These are phyloP conservation scores for Iphiclides podalirius DNA, from an alignment of 2,888 invertebrate genomes.

Conservation along the genomic window DNA sequence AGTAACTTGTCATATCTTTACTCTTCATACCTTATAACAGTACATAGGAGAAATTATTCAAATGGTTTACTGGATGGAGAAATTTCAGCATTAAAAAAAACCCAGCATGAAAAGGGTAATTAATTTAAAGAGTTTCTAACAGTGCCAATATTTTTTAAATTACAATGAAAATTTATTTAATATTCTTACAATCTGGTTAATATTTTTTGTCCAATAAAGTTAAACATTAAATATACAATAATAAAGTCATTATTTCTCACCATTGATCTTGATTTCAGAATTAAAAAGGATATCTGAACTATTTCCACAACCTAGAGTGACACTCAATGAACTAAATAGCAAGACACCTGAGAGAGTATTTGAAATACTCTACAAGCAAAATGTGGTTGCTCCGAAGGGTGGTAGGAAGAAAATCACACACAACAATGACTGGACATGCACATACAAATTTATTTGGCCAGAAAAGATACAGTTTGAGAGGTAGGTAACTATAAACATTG, in stretches of 20 bases:
- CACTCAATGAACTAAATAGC: conserved; percentile 66
- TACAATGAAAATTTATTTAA: no score
- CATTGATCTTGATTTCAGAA: conserved; percentile 16
- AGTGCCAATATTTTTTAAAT: no score
- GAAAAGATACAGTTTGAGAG: conserved; percentile 74
- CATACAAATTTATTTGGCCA: conserved; percentile 80
- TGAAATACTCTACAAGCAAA: conserved; percentile 56
- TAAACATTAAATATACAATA: no score
- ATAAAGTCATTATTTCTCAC: no score
- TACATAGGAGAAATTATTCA: conserved; percentile 44
- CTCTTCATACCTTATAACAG: conserved; percentile 5
- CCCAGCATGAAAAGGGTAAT: conserved; percentile 42
- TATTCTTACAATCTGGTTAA: no score
- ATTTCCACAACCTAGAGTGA: conserved; percentile 71
- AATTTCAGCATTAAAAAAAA: conserved; percentile 29
- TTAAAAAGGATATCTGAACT: conserved; percentile 48
- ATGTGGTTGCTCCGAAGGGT: conserved; percentile 43
- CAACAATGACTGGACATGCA: conserved; percentile 72
- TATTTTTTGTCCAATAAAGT: no score
- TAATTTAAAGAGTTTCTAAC: background rate
- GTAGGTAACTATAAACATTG: no score
- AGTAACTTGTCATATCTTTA: conserved; percentile 8
- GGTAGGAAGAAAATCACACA: conserved; percentile 49
- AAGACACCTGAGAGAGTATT: conserved; percentile 66
- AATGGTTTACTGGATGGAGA: conserved; percentile 39